Percentiles rank a stretch among this genome's conserved stretches.
These are phyloP conservation scores for Lysiphlebus fabarum DNA, from an alignment of 1,140 invertebrate species.

Conservation along the genomic window DNA sequence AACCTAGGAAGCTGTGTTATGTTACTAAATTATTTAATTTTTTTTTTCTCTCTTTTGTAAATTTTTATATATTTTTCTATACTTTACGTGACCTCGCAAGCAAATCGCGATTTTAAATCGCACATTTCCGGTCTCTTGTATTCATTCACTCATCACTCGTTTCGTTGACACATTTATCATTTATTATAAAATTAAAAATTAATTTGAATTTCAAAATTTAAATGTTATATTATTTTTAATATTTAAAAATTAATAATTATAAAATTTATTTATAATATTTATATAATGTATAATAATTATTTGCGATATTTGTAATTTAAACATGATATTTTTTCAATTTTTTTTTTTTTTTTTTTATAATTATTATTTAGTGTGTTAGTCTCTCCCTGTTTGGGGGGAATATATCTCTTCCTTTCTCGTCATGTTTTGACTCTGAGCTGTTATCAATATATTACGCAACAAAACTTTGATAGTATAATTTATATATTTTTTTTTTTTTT, in stretches of 20 bases:
- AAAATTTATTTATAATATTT: too few relatives aligned
- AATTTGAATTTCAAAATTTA: background rate
- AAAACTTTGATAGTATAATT: conserved; percentile 36
- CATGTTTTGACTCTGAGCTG: conserved; percentile 16
- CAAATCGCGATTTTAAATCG: conserved; percentile 33
- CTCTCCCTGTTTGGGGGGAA: too few relatives aligned
- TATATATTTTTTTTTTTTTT: too few relatives aligned
- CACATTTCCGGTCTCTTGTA: conserved; percentile 25
- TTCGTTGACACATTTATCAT: conserved; percentile 10
- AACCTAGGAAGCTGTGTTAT: too few relatives aligned
- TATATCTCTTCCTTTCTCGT: too few relatives aligned
- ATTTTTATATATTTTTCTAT: background rate
- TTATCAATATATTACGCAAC: conserved; percentile 41
- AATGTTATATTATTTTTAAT: conserved; percentile 3
- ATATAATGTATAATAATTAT: background rate
- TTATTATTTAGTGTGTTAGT: too few relatives aligned
- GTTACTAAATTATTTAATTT: background rate
- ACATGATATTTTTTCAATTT: too few relatives aligned
- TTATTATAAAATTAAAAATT: background rate
- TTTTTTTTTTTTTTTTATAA: too few relatives aligned
- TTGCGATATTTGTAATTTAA: conserved; percentile 10
- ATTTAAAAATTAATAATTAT: conserved; percentile 7
- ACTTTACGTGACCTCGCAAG: conserved; percentile 41
- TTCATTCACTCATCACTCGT: background rate
- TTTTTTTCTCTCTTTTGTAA: background rate